Percentiles rank a stretch among this genome's conserved stretches.
Conservation (phyloP, 2,888 invertebrate species). For the Lepidonotus clava region DNA sequence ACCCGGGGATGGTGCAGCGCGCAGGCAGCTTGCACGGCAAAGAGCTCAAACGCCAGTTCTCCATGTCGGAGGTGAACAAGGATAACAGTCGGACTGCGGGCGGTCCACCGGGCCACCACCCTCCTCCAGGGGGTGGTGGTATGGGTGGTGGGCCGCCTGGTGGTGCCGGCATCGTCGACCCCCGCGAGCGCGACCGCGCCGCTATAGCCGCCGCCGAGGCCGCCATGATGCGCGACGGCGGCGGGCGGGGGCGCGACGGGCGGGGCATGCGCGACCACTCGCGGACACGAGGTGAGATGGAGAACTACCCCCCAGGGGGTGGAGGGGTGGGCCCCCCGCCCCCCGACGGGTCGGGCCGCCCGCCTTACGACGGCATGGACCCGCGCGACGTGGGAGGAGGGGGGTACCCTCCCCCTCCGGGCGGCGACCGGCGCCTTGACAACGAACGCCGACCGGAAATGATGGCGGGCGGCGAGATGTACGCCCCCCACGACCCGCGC, state of each 20-base stretch:
- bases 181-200: neutral
- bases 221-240: neutral
- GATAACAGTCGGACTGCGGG: neutral
- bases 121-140: neutral
- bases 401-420: neutral
- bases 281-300: neutral
- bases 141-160: neutral
- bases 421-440: constrained; percentile 15
- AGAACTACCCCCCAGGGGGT: constrained; percentile 24
- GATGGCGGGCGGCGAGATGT: constrained; percentile 11
- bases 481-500: neutral
- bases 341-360: neutral
- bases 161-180: neutral
- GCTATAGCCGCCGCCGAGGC: neutral
- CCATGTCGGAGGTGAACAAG: constrained; percentile 70
- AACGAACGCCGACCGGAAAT: constrained; percentile 1
- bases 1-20: constrained; percentile 62
- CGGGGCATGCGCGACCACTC: neutral
- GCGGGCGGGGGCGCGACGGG: neutral
- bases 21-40: constrained; percentile 73
- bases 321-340: neutral
- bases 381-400: constrained; percentile 20
- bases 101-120: neutral
- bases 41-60: constrained; percentile 76
- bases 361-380: constrained; percentile 43